Conservation (phyloP, 1,140 invertebrate genomes). For the Gonioctena quinquepunctata region DNA sequence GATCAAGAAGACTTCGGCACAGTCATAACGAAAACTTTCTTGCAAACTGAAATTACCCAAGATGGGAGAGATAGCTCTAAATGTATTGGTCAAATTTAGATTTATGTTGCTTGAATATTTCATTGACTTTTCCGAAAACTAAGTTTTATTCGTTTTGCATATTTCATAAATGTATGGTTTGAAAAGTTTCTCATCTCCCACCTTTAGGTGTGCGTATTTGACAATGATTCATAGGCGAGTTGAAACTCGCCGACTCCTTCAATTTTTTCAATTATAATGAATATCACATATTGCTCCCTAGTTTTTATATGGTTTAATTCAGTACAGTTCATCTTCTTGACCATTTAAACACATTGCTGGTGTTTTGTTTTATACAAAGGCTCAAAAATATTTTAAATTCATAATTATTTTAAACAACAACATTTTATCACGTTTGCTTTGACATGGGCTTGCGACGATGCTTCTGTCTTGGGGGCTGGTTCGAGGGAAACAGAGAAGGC, state of each 20-base stretch:
- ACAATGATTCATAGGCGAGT: no score
- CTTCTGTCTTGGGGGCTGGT: constrained; percentile 25
- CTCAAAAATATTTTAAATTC: constrained; percentile 22
- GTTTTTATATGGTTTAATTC: constrained; percentile 10
- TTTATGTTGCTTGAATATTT: no score
- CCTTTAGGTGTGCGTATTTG: background rate
- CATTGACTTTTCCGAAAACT: no score
- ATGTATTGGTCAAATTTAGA: no score
- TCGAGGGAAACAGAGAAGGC: constrained; percentile 42
- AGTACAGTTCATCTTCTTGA: constrained; percentile 9
- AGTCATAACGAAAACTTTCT: background rate
- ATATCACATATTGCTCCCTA: constrained; percentile 1
- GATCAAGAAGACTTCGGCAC: background rate
- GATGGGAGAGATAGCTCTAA: no score
- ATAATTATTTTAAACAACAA: constrained; percentile 25
- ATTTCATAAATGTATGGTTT: no score
- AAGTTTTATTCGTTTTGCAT: no score
- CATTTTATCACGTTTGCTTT: constrained; percentile 42
- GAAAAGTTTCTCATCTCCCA: no score
- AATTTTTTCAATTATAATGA: no score
- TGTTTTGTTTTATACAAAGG: constrained; percentile 23
- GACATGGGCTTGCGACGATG: constrained; percentile 40
- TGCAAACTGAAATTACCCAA: no score
- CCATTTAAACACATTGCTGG: constrained; percentile 21
- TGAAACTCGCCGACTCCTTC: no score